phyloP scores from a whole-genome alignment of 2,797 vertebrate genomes.

The Enteromius fasciolatus region DNA sequence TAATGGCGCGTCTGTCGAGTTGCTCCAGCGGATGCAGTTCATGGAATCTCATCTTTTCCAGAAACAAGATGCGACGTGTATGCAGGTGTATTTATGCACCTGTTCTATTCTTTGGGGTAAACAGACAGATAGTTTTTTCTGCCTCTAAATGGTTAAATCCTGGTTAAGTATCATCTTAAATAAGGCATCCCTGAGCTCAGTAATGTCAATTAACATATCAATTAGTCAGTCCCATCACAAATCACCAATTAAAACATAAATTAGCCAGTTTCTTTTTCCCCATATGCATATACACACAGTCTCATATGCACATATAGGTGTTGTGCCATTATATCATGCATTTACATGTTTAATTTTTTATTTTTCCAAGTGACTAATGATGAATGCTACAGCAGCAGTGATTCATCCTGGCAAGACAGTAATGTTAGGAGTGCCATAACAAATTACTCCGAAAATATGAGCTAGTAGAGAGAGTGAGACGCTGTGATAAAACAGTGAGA shows the following conservation, averaged over 20 bases:
- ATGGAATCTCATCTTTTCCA: neutral
- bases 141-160: slow-evolving; percentile 9
- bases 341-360: neutral
- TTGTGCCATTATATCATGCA: neutral
- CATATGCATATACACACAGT: neutral
- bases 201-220: neutral
- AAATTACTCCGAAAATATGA: neutral
- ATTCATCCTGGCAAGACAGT: neutral
- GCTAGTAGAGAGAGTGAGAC: neutral
- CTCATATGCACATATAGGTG: neutral
- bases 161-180: neutral
- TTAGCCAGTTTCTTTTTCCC: neutral
- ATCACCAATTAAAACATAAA: slow-evolving; percentile 1
- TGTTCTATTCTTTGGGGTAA: slow-evolving; percentile 2
- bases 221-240: slow-evolving; percentile 1
- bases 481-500: neutral
- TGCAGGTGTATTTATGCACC: neutral
- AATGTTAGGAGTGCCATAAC: neutral
- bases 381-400: slow-evolving; percentile 6
- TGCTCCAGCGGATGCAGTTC: neutral
- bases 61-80: neutral
- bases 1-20: slow-evolving; percentile 16
- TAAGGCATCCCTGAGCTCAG: neutral
- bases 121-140: neutral
- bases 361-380: neutral